Evolutionary conservation across 2,888 invertebrate species (phyloP).

Genomic region (Ferdinandea cuprea): DNA sequence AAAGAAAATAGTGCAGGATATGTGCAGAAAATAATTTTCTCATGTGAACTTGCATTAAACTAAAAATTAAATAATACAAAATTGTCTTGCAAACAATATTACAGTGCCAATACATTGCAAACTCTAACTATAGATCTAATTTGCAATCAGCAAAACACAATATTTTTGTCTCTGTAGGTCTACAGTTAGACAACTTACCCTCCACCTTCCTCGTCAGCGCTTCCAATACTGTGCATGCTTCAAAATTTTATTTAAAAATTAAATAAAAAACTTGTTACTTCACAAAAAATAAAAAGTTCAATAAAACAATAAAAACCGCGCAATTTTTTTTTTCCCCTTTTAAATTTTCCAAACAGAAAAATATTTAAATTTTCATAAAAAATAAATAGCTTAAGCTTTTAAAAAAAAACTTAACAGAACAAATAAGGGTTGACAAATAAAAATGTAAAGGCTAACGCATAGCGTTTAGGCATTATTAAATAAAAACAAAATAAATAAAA

Average conservation of each 20-base stretch:
- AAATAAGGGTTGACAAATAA: conserved; percentile 6
- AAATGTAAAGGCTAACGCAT: conserved; percentile 37
- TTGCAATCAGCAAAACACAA: conserved; percentile 58
- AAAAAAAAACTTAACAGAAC: conserved; percentile 26
- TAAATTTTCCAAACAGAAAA: conserved; percentile 26
- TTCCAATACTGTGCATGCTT: conserved; percentile 84
- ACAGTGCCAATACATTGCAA: conserved; percentile 42
- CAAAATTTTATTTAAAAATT: conserved; percentile 77
- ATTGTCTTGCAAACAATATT: conserved; percentile 46
- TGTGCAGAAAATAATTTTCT: background rate
- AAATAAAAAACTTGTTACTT: conserved; percentile 70
- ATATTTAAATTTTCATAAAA: conserved; percentile 18
- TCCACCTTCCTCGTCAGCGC: conserved; percentile 83
- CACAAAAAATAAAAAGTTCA: conserved; percentile 62
- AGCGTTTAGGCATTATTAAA: conserved; percentile 49
- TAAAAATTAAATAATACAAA: background rate
- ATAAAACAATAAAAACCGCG: conserved; percentile 76
- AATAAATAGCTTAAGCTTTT: conserved; percentile 17
- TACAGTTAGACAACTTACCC: conserved; percentile 82
- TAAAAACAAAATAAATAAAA: conserved; percentile 20
- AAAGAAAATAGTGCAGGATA: background rate
- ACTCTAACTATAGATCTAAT: conserved; percentile 23
- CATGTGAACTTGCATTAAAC: background rate
- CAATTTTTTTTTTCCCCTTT: too few species aligned
- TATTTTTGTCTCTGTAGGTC: conserved; percentile 36